phyloP scores from a whole-genome alignment of 1,140 invertebrate species.

The Drosophila gunungcola region DNA sequence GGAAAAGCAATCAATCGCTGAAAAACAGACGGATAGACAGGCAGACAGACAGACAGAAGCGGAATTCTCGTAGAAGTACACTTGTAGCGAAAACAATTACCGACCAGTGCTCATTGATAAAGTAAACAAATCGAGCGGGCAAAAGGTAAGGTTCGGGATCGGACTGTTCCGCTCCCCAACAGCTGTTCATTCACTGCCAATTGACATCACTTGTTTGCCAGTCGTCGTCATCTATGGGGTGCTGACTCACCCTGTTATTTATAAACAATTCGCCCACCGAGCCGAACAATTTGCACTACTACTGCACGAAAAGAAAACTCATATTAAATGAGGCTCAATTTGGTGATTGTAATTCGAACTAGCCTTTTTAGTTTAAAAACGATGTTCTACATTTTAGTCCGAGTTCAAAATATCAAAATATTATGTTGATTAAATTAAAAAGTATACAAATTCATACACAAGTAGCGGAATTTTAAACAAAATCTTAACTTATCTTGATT shows the following conservation, averaged over 20 bases:
- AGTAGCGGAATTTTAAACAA: too few species aligned
- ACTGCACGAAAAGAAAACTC: constrained; percentile 2
- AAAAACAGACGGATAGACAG: background rate
- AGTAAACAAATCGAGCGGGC: constrained; percentile 39
- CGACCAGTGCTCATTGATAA: constrained; percentile 39
- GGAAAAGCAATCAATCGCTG: constrained; percentile 6
- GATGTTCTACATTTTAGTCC: too few species aligned
- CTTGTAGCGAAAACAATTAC: constrained; percentile 17
- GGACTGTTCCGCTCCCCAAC: constrained; percentile 19
- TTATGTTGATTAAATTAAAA: too few species aligned
- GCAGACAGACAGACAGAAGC: constrained; percentile 5
- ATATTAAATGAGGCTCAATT: too few species aligned
- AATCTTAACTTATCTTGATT: too few species aligned
- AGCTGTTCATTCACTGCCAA: constrained; percentile 53
- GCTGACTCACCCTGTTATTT: constrained; percentile 72
- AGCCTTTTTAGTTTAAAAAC: too few species aligned
- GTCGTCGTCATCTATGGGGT: constrained; percentile 16
- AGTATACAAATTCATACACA: too few species aligned
- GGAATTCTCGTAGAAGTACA: constrained; percentile 9
- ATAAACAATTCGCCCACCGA: constrained; percentile 72
- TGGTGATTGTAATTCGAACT: too few species aligned
- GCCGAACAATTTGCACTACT: constrained; percentile 49
- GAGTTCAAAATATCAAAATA: too few species aligned
- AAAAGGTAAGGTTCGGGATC: constrained; percentile 15
- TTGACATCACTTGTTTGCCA: constrained; percentile 70